These are phyloP conservation scores for Perca fluviatilis DNA, from an alignment of 2,113 vertebrate genomes.

Conservation along the genomic window DNA sequence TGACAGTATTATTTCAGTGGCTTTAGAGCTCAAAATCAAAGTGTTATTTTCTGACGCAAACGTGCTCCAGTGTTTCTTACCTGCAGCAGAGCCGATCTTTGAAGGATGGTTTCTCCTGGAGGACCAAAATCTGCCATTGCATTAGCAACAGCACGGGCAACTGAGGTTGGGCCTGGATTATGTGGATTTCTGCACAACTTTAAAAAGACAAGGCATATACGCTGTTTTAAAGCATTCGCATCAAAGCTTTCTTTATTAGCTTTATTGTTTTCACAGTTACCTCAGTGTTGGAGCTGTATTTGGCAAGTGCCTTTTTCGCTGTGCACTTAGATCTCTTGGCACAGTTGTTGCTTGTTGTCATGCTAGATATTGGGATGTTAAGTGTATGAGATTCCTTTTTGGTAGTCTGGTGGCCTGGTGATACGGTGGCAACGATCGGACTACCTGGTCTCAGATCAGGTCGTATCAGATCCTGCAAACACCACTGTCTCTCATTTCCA, in stretches of 20 bases:
- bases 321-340: conserved; percentile 56
- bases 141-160: conserved; percentile 77
- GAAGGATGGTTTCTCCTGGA: conserved; percentile 68
- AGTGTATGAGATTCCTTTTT: conserved; percentile 32
- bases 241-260: background rate
- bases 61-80: conserved; percentile 49
- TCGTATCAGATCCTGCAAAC: conserved; percentile 42
- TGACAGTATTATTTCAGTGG: background rate
- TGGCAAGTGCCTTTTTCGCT: conserved; percentile 60
- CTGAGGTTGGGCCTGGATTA: conserved; percentile 44
- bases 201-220: too few species aligned
- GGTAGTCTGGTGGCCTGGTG: conserved; percentile 26
- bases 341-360: conserved; percentile 29
- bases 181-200: conserved; percentile 70
- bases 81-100: conserved; percentile 80
- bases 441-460: conserved; percentile 56
- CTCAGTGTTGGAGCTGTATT: conserved; percentile 78
- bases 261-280: conserved; percentile 50
- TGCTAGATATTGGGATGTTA: conserved; percentile 17
- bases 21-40: background rate
- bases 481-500: conserved; percentile 60
- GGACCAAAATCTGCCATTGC: conserved; percentile 81
- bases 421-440: conserved; percentile 12
- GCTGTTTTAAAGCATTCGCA: background rate
- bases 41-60: background rate